Percentiles rank a stretch among this genome's conserved stretches.
phyloP scores from a whole-genome alignment of 2,113 vertebrate genomes.

The Isurus oxyrinchus region DNA sequence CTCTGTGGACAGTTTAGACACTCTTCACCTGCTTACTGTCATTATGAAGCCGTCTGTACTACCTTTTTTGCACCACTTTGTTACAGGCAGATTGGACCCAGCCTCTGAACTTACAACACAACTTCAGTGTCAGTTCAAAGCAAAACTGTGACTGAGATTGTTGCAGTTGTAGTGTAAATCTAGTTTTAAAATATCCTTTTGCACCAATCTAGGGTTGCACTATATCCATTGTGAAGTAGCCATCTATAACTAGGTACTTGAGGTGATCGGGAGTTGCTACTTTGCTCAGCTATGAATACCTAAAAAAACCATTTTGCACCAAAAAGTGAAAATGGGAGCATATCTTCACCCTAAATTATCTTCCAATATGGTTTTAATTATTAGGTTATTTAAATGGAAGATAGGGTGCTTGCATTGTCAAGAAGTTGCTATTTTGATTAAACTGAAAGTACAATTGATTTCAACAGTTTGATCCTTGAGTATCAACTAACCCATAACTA shows the following conservation, averaged over 20 bases:
- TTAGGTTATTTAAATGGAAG: not conserved
- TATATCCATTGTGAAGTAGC: no score
- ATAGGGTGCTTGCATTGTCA: no score
- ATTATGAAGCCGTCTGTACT: not conserved
- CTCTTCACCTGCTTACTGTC: not conserved
- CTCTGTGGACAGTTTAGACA: not conserved
- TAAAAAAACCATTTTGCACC: not conserved
- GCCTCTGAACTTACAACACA: not conserved
- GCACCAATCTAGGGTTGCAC: not conserved
- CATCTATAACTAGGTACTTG: no score
- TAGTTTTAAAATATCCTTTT: no score
- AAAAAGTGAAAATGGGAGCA: not conserved
- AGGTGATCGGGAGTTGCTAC: not conserved
- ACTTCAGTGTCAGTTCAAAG: not conserved
- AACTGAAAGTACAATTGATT: not conserved
- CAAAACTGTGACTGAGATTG: not conserved
- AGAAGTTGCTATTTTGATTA: not conserved
- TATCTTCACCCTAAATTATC: not conserved
- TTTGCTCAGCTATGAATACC: not conserved
- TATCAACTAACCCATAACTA: not conserved
- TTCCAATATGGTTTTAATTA: not conserved
- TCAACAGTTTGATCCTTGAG: not conserved
- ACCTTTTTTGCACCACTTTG: not conserved
- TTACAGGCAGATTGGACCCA: not conserved
- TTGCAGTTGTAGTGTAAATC: not conserved